Evolutionary conservation across 2,888 invertebrate genomes (phyloP).

Genomic region (Drosophila infuscata): DNA sequence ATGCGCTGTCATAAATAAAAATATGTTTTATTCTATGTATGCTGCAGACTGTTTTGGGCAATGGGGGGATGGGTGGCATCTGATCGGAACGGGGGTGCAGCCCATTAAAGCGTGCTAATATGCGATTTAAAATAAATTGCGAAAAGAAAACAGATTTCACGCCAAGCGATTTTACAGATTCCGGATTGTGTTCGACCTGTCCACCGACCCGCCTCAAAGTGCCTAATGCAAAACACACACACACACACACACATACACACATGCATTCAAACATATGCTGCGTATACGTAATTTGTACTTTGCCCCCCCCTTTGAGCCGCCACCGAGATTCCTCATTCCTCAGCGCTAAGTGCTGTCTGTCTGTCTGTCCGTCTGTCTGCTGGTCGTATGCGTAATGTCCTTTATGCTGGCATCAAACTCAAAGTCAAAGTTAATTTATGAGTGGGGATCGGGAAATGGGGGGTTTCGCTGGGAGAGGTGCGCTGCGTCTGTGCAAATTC

Average conservation of each 20-base stretch:
- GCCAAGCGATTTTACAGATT: slow-evolving; percentile 35
- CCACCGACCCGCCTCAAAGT: neutral
- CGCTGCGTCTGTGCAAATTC: slow-evolving; percentile 52
- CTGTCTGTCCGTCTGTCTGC: slow-evolving; percentile 27
- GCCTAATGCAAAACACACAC: slow-evolving; percentile 8
- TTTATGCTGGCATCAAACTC: slow-evolving; percentile 63
- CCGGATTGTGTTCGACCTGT: neutral
- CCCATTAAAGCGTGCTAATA: slow-evolving; percentile 69
- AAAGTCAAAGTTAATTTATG: slow-evolving; percentile 73
- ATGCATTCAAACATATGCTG: neutral
- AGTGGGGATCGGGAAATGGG: neutral
- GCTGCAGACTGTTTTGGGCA: slow-evolving; percentile 31
- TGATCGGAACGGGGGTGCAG: neutral
- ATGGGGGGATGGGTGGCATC: neutral
- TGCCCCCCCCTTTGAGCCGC: neutral
- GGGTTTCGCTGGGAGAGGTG: neutral
- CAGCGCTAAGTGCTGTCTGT: neutral
- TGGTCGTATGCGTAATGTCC: slow-evolving; percentile 69
- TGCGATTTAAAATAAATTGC: slow-evolving; percentile 63
- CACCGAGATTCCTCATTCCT: neutral
- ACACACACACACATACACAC: neutral
- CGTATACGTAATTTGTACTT: slow-evolving; percentile 53
- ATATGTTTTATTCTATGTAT: slow-evolving; percentile 70
- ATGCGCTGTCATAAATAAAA: slow-evolving; percentile 69
- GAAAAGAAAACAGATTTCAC: slow-evolving; percentile 60